A percentile compares a stretch with the other conserved stretches of the same genome.
Evolutionary conservation across 2,888 invertebrate species (phyloP).

Genomic region (Hipparchia semele): DNA sequence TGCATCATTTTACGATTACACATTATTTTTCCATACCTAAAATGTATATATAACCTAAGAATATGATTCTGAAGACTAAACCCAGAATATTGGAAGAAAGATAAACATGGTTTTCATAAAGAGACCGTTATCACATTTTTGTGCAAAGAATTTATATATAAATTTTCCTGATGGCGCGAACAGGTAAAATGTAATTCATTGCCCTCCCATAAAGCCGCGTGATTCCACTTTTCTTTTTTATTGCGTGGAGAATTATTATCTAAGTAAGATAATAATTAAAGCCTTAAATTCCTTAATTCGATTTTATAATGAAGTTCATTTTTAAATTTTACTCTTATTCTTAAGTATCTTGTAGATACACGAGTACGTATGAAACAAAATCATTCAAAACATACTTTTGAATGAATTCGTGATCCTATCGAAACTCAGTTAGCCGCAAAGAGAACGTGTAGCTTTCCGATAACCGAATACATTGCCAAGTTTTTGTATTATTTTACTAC

Average conservation of each 20-base stretch:
- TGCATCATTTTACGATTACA: too few relatives aligned
- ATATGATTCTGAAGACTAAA: background rate
- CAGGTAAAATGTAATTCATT: conserved; percentile 58
- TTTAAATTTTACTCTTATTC: background rate
- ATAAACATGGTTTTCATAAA: conserved; percentile 45
- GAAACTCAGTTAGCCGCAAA: background rate
- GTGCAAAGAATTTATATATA: conserved; percentile 46
- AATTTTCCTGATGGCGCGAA: conserved; percentile 46
- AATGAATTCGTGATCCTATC: background rate
- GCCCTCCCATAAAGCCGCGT: conserved; percentile 44
- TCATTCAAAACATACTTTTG: too few relatives aligned
- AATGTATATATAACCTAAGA: background rate
- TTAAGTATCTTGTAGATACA: too few relatives aligned
- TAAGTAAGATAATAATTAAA: background rate
- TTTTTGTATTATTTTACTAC: background rate
- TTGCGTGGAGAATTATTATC: conserved; percentile 27
- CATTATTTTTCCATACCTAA: too few relatives aligned
- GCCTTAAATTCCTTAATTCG: background rate
- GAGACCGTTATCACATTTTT: conserved; percentile 47
- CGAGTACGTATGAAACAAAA: too few relatives aligned
- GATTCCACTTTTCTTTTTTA: conserved; percentile 34
- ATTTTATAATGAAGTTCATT: conserved; percentile 1
- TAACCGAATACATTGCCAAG: background rate
- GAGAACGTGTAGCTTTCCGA: background rate
- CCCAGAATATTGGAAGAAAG: conserved; percentile 34